A percentile compares a stretch with the other conserved stretches of the same genome.
phyloP scores from a whole-genome alignment of 2,113 vertebrate species.

The Carollia perspicillata region DNA sequence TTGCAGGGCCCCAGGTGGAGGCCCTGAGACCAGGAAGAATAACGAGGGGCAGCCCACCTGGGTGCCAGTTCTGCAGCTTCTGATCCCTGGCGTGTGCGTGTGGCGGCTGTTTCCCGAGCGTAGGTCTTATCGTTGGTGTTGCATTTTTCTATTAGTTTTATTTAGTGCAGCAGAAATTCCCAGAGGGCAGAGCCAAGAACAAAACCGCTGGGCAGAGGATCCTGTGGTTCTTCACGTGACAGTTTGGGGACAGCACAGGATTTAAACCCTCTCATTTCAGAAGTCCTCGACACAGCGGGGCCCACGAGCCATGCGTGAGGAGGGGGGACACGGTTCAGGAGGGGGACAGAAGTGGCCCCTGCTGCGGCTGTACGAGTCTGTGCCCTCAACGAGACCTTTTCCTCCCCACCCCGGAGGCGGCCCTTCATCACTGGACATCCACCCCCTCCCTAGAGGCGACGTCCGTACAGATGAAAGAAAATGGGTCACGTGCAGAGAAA shows the following conservation, averaged over 20 bases:
- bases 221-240: slow-evolving; percentile 25
- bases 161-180: slow-evolving; percentile 64
- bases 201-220: slow-evolving; percentile 26
- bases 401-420: slow-evolving; percentile 62
- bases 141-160: slow-evolving; percentile 33
- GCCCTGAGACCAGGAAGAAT: slow-evolving; percentile 10
- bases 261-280: background rate
- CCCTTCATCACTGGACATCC: slow-evolving; percentile 66
- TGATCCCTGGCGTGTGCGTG: slow-evolving; percentile 3
- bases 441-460: slow-evolving; percentile 65
- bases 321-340: slow-evolving; percentile 54
- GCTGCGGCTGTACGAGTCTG: slow-evolving; percentile 42
- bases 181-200: slow-evolving; percentile 64
- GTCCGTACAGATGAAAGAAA: slow-evolving; percentile 68
- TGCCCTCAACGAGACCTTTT: slow-evolving; percentile 69
- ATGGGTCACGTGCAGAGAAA: slow-evolving; percentile 69
- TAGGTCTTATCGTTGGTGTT: slow-evolving; percentile 24
- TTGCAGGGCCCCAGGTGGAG: slow-evolving; percentile 73
- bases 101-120: background rate
- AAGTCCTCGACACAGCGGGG: slow-evolving; percentile 70
- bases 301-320: slow-evolving; percentile 62
- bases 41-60: background rate
- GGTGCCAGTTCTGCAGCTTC: slow-evolving; percentile 34
- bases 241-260: slow-evolving; percentile 3
- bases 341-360: slow-evolving; percentile 68